phyloP scores from a whole-genome alignment of 2,888 invertebrate species.

The Synanthedon tipuliformis region DNA sequence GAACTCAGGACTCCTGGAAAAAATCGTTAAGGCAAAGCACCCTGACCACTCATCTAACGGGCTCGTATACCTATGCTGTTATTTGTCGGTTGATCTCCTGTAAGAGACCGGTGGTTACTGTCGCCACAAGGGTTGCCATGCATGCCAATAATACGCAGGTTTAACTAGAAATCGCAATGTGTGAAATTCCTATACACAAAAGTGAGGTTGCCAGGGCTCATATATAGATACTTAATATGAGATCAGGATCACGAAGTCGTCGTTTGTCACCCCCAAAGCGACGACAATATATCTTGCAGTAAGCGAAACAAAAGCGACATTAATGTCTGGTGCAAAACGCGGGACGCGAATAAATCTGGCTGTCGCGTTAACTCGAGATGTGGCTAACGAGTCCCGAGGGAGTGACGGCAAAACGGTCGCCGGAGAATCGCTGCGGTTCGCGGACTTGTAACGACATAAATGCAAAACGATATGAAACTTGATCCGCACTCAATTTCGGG shows the following conservation, averaged over 20 bases:
- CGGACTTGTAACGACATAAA: constrained; percentile 25
- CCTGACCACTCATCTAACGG: too few relatives aligned
- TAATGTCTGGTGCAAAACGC: constrained; percentile 50
- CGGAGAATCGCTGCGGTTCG: constrained; percentile 24
- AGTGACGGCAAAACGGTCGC: constrained; percentile 43
- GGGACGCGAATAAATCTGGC: constrained; percentile 51
- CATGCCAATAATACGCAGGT: too few relatives aligned
- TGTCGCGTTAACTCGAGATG: constrained; percentile 34
- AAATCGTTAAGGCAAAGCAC: too few relatives aligned
- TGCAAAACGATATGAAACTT: constrained; percentile 47
- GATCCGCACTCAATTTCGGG: constrained; percentile 14
- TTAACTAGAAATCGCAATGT: too few relatives aligned
- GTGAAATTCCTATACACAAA: too few relatives aligned
- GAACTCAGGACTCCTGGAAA: too few relatives aligned
- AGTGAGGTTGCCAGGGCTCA: background rate
- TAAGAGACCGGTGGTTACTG: too few relatives aligned
- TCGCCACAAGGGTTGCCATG: too few relatives aligned
- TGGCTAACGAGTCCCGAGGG: constrained; percentile 48
- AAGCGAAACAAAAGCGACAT: constrained; percentile 65
- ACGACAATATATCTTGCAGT: constrained; percentile 38
- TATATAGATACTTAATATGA: constrained; percentile 4
- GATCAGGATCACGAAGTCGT: constrained; percentile 5
- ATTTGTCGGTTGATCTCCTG: too few relatives aligned
- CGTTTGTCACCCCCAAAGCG: constrained; percentile 2
- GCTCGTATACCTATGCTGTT: too few relatives aligned